Evolutionary conservation across 2,888 invertebrate genomes (phyloP), one percentile per base, ranked within the genome.

Genomic region (Melipona beecheii): DNA sequence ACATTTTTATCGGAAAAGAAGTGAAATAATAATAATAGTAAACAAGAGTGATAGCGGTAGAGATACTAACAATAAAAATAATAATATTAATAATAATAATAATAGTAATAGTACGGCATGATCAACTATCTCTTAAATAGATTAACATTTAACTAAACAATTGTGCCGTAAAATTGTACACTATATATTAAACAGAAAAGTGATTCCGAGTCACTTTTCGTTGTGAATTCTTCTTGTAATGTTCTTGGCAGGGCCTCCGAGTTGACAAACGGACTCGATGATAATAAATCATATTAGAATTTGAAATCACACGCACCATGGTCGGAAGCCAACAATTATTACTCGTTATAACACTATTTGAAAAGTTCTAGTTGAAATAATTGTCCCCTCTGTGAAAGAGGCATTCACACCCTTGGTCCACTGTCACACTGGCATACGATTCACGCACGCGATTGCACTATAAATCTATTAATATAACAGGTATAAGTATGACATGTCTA

Each of bases 401-500:
- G 90, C 93, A 93, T 93, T 92, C 92, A 93, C 88, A 92, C 92
- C 9, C 90, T 93, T 93, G 93, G 93, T 93, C 93, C 93, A 93
- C 91, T 92, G 90, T 91, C 92, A 92, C 91, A 92, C 92, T 31
- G 91, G 90, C 91, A 91, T 90, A 91, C 89, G 91, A 90, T 91
- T 90, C 92, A 92, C 91, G 91, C 92, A 93, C 92, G 91, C 93
- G 92, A 93, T 93, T 93, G 93, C 94, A 93, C 93, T 93, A 92
- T 92, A 92, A 91, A 91, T 92, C 92, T 93, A 93, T 92, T 90
- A 91, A 92, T 93, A 92, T 93, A 93, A 93, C 92, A 92, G 90
- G 91, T 93, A 92, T 91, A 91, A 90, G 90, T 91, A 90, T 91
- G 92, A 93, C 93, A 89, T 91, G 87, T 91, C 88, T 90, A 91